phyloP scores from a whole-genome alignment of 1,140 invertebrate species.

The Ceratosolen solmsi region DNA sequence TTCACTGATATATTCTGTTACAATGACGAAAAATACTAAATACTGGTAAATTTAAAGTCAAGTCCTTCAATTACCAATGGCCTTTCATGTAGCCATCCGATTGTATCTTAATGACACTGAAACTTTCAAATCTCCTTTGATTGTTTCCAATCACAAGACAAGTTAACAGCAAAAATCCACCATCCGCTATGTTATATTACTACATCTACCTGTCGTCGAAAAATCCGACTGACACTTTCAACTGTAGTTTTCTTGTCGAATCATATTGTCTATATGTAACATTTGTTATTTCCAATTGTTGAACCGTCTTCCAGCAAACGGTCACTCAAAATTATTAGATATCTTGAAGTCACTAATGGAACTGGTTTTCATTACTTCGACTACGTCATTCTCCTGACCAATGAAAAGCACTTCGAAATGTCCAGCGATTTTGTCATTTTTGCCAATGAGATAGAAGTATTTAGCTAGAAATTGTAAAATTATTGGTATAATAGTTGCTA shows the following conservation, averaged over 20 bases:
- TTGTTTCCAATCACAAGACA: background rate
- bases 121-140: background rate
- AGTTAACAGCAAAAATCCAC: slow-evolving; percentile 21
- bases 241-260: background rate
- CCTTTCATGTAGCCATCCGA: background rate
- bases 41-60: background rate
- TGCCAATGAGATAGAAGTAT: background rate
- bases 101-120: slow-evolving; percentile 22
- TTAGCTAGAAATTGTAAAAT: background rate
- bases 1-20: slow-evolving; percentile 2
- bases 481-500: background rate
- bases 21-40: background rate
- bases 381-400: background rate
- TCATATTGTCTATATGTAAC: slow-evolving; percentile 30
- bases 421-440: background rate
- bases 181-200: background rate
- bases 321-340: slow-evolving; percentile 3
- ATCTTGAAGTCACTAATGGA: background rate
- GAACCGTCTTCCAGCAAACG: background rate
- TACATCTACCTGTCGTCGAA: slow-evolving; percentile 28
- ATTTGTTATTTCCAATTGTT: background rate
- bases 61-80: background rate
- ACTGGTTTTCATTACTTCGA: background rate
- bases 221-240: background rate
- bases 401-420: background rate